Evolutionary conservation across 2,888 invertebrate species (phyloP), one percentile per base, ranked within the genome.

Genomic region (Syrista parreyssii): DNA sequence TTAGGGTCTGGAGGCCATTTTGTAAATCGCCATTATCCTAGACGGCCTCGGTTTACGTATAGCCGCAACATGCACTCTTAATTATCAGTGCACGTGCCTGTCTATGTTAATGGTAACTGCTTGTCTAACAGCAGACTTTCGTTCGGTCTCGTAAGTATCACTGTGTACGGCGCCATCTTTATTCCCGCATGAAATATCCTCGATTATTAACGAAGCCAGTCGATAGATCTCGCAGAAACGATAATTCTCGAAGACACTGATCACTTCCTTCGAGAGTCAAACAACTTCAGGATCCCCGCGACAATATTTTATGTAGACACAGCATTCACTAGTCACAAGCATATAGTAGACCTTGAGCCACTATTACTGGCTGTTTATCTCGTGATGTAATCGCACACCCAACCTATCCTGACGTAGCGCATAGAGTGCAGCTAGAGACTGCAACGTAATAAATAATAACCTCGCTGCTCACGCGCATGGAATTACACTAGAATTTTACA

Each of bases 341-440:
- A 85, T 85, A 82, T 81, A 83, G 81, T 79, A 82, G 86, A 86
- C 87, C 87, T 87, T 87, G 87, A 87, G 88, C 88, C 87, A 87
- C 87, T 87, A 87, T 87, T 87, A 86, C 86, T 83, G 83, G 85
- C 85, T 87, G 86, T 87, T 87, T 87, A 86, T 84, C 81, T 83
- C 84, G 79, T 87, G 87, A 87, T 87, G 87, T 88, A 87, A 87
- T 86, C 86, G 84, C 79, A 86, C 85, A 78, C 83, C 79, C 82
- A 80, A 82, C 55, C 55, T 55, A 55, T 23, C 55, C 55, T 9
- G 55, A 55, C 55, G 55, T 55, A 55, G 55, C 55, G 55, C 31
- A 30, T n/a, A 74, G 36, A 33, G 31, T 34, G 74, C 74, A 74
- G 31, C 74, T 74, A 74, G 74, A 71, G 78, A 79, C 36, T 55